phyloP scores from a whole-genome alignment of 2,888 invertebrate species.

The Campopleginae sp. region DNA sequence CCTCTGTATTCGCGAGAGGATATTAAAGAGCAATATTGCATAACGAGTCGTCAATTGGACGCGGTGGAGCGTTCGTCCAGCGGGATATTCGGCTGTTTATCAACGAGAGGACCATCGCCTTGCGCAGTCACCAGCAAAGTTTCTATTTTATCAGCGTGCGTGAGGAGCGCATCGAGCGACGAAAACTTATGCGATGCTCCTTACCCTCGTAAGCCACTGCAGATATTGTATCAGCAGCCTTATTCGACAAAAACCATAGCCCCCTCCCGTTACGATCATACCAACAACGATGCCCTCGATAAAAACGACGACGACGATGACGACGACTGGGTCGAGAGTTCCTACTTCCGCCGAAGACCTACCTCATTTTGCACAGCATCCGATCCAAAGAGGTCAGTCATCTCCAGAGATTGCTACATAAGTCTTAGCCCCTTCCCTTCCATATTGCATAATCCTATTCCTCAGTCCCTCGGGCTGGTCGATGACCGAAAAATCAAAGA shows the following conservation, averaged over 20 bases:
- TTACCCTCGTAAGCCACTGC: conserved; percentile 87
- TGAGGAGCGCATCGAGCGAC: conserved; percentile 94
- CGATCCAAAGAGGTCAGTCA: conserved; percentile 87
- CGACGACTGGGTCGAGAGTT: conserved; percentile 91
- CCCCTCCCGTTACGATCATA: conserved; percentile 74
- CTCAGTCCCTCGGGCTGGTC: too few species aligned
- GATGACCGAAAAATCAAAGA: not conserved
- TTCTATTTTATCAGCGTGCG: conserved; percentile 94
- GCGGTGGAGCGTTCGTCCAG: conserved; percentile 88
- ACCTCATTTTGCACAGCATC: conserved; percentile 90
- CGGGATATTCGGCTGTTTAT: conserved; percentile 94
- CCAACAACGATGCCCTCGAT: conserved; percentile 78
- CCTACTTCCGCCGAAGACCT: conserved; percentile 92
- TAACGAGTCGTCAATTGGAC: conserved; percentile 95
- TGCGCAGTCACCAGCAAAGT: conserved; percentile 86
- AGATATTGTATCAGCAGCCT: conserved; percentile 81
- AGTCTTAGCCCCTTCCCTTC: not conserved
- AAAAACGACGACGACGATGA: conserved; percentile 85
- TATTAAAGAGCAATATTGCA: conserved; percentile 97
- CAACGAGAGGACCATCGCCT: conserved; percentile 90
- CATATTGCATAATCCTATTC: not conserved
- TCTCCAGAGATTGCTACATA: not conserved
- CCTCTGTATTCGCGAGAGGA: conserved; percentile 93
- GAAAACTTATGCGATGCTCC: conserved; percentile 94
- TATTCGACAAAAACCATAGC: conserved; percentile 72